Evolutionary conservation across 2,888 invertebrate genomes (phyloP).

Genomic region (Helobdella robusta): DNA sequence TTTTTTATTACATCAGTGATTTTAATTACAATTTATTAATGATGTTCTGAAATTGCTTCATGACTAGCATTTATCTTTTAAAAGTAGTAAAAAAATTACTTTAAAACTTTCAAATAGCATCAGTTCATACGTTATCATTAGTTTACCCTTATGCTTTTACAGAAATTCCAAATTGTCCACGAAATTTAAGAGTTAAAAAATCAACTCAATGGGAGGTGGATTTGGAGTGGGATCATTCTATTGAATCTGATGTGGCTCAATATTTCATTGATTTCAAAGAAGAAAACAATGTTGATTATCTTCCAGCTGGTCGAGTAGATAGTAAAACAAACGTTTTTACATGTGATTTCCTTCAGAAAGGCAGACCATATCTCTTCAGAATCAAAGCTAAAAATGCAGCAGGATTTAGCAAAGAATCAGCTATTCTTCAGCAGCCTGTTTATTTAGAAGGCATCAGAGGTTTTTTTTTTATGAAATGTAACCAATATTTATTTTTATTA

Average conservation of each 20-base stretch:
- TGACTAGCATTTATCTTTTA: too few relatives aligned
- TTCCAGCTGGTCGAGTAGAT: constrained; percentile 25
- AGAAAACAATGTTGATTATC: constrained; percentile 21
- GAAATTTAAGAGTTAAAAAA: constrained; percentile 13
- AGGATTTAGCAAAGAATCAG: constrained; percentile 14
- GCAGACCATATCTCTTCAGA: constrained; percentile 63
- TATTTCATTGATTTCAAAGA: constrained; percentile 36
- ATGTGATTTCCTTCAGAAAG: constrained; percentile 25
- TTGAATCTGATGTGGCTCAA: constrained; percentile 32
- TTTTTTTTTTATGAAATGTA: constrained; percentile 7
- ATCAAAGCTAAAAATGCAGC: constrained; percentile 56
- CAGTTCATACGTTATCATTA: too few relatives aligned
- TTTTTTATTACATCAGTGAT: too few relatives aligned
- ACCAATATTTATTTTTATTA: neutral
- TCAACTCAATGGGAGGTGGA: constrained; percentile 6
- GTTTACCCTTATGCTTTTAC: neutral
- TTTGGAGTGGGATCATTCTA: constrained; percentile 2
- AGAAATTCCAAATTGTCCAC: constrained; percentile 24
- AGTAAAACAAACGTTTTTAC: constrained; percentile 21
- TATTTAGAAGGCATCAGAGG: constrained; percentile 10
- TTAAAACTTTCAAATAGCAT: too few relatives aligned
- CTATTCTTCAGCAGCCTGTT: constrained; percentile 7
- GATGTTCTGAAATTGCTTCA: too few relatives aligned
- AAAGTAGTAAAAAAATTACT: too few relatives aligned
- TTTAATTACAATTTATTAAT: too few relatives aligned